A percentile compares a stretch with the other conserved stretches of the same genome.
phyloP scores from a whole-genome alignment of 2,113 vertebrate species.

The Bubo blakistoni region DNA sequence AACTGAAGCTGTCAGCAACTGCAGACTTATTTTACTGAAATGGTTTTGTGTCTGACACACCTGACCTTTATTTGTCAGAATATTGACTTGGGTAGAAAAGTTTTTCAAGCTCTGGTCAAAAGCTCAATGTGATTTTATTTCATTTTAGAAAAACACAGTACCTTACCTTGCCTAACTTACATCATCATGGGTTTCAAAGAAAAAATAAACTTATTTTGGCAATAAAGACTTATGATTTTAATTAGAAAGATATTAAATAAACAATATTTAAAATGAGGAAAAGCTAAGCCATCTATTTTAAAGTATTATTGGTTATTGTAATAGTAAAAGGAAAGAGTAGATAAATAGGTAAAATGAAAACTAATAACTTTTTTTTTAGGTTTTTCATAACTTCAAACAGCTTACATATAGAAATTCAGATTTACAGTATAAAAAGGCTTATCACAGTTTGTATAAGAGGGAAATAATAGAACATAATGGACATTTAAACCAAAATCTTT shows the following conservation, averaged over 20 bases:
- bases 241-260: not conserved
- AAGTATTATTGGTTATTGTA: not conserved
- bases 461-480: not conserved
- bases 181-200: not conserved
- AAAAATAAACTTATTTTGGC: not conserved
- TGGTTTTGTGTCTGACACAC: not conserved
- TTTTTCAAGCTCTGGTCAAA: not conserved
- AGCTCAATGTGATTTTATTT: not conserved
- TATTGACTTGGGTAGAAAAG: not conserved
- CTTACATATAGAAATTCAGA: not conserved
- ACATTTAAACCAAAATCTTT: not conserved
- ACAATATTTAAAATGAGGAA: not conserved
- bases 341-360: not conserved
- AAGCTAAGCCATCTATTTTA: not conserved
- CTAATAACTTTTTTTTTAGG: not conserved
- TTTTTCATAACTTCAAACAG: not conserved
- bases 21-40: not conserved
- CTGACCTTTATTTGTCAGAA: constrained; percentile 1
- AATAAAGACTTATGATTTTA: not conserved
- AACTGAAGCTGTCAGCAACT: not conserved
- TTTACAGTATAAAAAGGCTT: not conserved
- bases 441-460: not conserved
- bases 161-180: not conserved
- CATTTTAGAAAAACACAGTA: not conserved
- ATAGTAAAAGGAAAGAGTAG: not conserved